Conservation (phyloP, 1,140 invertebrate species). For the Drosophila watanabei region DNA sequence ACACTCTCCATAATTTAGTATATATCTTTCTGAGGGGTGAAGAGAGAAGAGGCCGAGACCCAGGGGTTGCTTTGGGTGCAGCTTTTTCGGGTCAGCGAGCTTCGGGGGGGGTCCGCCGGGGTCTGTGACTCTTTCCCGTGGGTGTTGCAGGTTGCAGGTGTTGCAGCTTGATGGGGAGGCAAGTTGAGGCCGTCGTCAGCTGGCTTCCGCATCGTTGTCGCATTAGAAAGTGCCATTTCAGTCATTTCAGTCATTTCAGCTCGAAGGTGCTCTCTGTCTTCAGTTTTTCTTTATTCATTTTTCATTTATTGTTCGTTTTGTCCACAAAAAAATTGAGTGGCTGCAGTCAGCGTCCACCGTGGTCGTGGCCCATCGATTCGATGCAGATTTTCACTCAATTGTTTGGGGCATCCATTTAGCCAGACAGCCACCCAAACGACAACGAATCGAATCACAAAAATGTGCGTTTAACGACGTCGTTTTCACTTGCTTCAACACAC, state of each 20-base stretch:
- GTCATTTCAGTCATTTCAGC: constrained; percentile 21
- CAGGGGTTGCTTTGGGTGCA: constrained; percentile 12
- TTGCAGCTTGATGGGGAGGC: not conserved
- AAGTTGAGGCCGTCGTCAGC: constrained; percentile 3
- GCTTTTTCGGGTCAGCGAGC: constrained; percentile 32
- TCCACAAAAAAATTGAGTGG: not conserved
- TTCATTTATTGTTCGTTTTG: constrained; percentile 6
- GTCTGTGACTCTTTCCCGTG: constrained; percentile 51
- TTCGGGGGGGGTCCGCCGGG: no score
- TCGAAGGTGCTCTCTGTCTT: constrained; percentile 29
- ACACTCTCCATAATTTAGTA: not conserved
- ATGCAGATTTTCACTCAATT: constrained; percentile 81
- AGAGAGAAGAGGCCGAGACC: not conserved
- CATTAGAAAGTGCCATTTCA: constrained; percentile 53
- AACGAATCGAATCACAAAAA: constrained; percentile 43
- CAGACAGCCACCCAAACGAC: constrained; percentile 16
- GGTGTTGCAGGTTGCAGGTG: constrained; percentile 38
- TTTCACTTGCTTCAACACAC: constrained; percentile 60
- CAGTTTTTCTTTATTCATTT: not conserved
- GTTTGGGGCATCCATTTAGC: constrained; percentile 18
- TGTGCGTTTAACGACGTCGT: constrained; percentile 66
- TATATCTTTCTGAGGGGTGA: not conserved
- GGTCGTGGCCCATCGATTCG: constrained; percentile 53
- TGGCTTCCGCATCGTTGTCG: constrained; percentile 43
- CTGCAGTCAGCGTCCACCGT: constrained; percentile 14